Evolutionary conservation across 2,888 invertebrate species (phyloP), one percentile per base, ranked within the genome.

Genomic region (Pseudoips prasinana): DNA sequence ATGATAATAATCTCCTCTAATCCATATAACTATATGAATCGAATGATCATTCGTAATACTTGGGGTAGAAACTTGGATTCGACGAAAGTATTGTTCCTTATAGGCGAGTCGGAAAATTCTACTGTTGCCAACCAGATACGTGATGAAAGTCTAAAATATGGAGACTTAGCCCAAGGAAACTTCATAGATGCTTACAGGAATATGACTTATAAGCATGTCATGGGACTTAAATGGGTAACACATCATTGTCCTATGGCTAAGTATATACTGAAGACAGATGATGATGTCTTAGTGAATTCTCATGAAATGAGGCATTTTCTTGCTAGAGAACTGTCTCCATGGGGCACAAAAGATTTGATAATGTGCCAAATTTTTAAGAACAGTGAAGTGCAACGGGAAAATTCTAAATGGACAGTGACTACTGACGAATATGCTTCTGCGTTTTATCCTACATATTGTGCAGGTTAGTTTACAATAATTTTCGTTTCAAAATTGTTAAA

Each of bases 161-260:
- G 87, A 0, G 96, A 96, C 61, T 84, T 96, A 29, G 90, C 96
- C 8, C 94, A 95, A 64, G 96, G 95, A 0, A 92, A 90, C 37
- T 96, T 95, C 59, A 49, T 90, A 23, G 96, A 96, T 76, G 90
- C 92, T 0, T 96, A 96, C 63, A 89, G 92, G 29, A 96, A 96
- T 72, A 90, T 96, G 78, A 96, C 96, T 0, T 94, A 95, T 58
- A 96, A 96, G 64, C 95, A 96, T 70, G 92, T 94, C 3, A 95
- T 95, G 91, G 94, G 92, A 0, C 83, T 96, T 25, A 95, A 95
- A 64, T 96, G 95, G 93, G 91, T 92, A 10, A 80, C 90, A 1
- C 92, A 92, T 56, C 91, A 93, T 59, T 96, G 96, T 68, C 87
- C 91, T 0, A 80, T 86, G 20, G 94, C 93, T 0, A 92, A 90